Percentiles rank a stretch among this genome's conserved stretches.
phyloP scores from a whole-genome alignment of 1,140 invertebrate genomes.

The Microplitis mediator region DNA sequence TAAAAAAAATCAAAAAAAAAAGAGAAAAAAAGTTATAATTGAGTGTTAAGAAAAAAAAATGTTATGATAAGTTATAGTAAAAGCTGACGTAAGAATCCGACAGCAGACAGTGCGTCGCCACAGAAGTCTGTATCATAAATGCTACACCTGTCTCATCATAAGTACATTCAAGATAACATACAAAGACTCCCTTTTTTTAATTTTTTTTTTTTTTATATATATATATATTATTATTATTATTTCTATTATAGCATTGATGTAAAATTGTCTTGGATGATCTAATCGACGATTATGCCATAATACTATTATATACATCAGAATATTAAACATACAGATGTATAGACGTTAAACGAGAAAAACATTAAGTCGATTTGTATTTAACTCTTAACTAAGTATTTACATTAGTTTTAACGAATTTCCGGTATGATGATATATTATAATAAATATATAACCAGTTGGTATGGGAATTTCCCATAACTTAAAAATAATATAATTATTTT shows the following conservation, averaged over 20 bases:
- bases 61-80: background rate
- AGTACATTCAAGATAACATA: background rate
- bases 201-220: too few relatives aligned
- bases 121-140: background rate
- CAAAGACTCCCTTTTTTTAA: background rate
- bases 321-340: too few relatives aligned
- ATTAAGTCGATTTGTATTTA: too few relatives aligned
- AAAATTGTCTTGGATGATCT: too few relatives aligned
- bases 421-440: background rate
- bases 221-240: too few relatives aligned
- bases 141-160: background rate
- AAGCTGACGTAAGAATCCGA: background rate
- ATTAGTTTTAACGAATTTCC: background rate
- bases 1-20: background rate
- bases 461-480: conserved; percentile 3
- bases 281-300: too few relatives aligned
- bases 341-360: too few relatives aligned
- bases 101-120: conserved; percentile 3
- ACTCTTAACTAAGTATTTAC: background rate
- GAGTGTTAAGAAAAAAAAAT: background rate
- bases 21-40: too few relatives aligned
- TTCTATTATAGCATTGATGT: too few relatives aligned
- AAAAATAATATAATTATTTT: background rate
- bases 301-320: too few relatives aligned
- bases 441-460: background rate